Evolutionary conservation across 2,797 vertebrate genomes (phyloP).

Genomic region (Petrocephalus schoutedeni): DNA sequence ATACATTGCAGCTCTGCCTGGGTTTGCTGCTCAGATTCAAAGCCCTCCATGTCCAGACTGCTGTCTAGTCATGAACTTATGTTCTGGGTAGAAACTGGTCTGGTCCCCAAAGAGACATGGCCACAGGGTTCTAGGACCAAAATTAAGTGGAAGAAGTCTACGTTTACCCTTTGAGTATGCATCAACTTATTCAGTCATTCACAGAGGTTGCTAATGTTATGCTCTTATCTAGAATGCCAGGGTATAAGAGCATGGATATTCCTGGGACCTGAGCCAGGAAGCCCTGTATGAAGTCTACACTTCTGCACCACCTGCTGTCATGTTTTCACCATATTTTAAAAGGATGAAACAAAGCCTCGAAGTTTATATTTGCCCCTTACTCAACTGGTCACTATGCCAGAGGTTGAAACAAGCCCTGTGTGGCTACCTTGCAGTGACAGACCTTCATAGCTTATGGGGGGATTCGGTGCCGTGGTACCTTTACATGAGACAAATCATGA

Average conservation of each 20-base stretch:
- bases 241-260: not conserved
- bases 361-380: not conserved
- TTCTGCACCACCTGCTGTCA: not conserved
- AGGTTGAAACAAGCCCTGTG: not conserved
- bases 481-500: not conserved
- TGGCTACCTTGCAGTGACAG: not conserved
- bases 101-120: not conserved
- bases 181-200: not conserved
- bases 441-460: no score
- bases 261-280: not conserved
- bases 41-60: not conserved
- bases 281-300: not conserved
- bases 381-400: not conserved
- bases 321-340: not conserved
- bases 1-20: not conserved
- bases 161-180: not conserved
- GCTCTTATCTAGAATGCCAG: not conserved
- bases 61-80: not conserved
- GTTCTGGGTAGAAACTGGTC: not conserved
- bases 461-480: not conserved
- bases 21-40: not conserved
- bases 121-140: not conserved
- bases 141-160: not conserved
- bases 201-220: not conserved
- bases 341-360: not conserved